Evolutionary conservation across 1,140 invertebrate genomes (phyloP), one percentile per base, ranked within the genome.

Genomic region (Drosophila pachea): DNA sequence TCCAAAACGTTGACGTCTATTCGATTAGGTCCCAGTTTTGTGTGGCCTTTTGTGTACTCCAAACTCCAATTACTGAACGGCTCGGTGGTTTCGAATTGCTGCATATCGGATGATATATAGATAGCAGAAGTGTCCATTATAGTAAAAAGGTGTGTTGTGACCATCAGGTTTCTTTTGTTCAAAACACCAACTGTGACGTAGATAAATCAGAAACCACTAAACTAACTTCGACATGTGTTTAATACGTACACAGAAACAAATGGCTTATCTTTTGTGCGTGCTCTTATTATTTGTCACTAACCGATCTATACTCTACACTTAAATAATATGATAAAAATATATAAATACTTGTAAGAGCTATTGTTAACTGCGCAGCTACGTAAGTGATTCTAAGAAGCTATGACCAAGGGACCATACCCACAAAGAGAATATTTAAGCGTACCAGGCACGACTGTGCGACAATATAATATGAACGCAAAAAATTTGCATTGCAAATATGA

Each of bases 21-120:
- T 31, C 89, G 90, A 78, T 94, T 94, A 4, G 78, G 70, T n/a
- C 93, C 92, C 60, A 92, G 89, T 61, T 90, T 90, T 5, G 81
- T 77, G 40, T 90, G 32, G 7, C 75, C 79, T 35, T 86, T 89
- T 9, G 91, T 59, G 88, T 94, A 95, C 50, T 89, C 91, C 22
- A 94, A 89, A 38, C 88, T 92, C 92, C 93, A 95, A 70, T 91
- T 86, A 29, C 74, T 74, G 31, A 52, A 64, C 1, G 74, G 71
- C 5, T 66, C 47, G 14, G 12, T 48, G 2, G 76, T 78, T 36
- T 70, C 59, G 32, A 89, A 45, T 58, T 52, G 68, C 88, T 88
- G 47, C 5, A 60, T 16, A 43, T 45, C 32, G 29, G 5, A 7
- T 33, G 22, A 22, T 53, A 32, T 8, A 29, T 35, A 35, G 9